Conservation (phyloP, 2,888 invertebrate species). For the Leptothorax acervorum region DNA sequence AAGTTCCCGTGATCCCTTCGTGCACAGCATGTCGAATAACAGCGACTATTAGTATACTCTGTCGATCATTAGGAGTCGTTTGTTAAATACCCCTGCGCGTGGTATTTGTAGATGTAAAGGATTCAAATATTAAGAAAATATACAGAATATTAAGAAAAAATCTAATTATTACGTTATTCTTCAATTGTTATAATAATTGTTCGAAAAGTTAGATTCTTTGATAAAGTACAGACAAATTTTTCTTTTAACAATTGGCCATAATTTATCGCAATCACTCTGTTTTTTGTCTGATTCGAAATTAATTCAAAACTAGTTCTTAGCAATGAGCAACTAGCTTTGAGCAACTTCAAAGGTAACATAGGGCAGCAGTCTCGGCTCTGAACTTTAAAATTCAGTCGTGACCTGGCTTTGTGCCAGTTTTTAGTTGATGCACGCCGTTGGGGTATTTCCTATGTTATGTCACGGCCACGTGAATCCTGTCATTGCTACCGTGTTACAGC, state of each 20-base stretch:
- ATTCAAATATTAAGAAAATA: conserved; percentile 43
- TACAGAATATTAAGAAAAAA: neutral
- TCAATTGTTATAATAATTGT: neutral
- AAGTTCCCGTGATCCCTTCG: conserved; percentile 70
- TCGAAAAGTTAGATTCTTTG: neutral
- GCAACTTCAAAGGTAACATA: neutral
- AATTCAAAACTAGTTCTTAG: neutral
- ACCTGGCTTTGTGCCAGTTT: conserved; percentile 5
- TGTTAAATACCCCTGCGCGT: conserved; percentile 38
- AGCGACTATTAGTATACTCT: conserved; percentile 69
- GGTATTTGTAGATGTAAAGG: conserved; percentile 36
- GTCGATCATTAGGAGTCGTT: conserved; percentile 67
- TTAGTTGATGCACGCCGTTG: neutral
- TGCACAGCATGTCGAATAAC: conserved; percentile 69
- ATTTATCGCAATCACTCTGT: neutral
- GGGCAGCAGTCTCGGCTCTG: neutral
- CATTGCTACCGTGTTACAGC: conserved; percentile 6
- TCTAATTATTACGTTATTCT: neutral
- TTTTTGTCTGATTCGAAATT: neutral
- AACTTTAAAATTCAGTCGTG: neutral
- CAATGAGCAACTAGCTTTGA: neutral
- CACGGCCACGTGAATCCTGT: conserved; percentile 43
- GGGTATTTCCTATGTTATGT: conserved; percentile 6
- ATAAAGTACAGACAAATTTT: neutral
- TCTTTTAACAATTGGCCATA: neutral